Evolutionary conservation across 2,797 vertebrate species (phyloP).

Genomic region (Microcaecilia unicolor): DNA sequence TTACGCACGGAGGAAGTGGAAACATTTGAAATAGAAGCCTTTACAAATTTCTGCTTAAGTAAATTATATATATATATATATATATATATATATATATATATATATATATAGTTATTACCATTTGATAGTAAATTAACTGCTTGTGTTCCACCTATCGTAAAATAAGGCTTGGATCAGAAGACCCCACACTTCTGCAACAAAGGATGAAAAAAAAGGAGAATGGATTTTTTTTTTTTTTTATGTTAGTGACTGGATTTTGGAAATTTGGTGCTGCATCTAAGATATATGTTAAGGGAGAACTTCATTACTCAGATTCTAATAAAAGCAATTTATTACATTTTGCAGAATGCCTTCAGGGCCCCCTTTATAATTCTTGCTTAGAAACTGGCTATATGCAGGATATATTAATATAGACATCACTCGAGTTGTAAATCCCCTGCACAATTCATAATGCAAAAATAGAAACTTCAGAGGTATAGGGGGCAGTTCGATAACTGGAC

Average conservation of each 20-base stretch:
- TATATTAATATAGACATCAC: no score
- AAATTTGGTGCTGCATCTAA: slow-evolving; percentile 15
- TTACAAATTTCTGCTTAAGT: background rate
- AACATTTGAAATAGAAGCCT: no score
- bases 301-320: slow-evolving; percentile 17
- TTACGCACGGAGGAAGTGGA: no score
- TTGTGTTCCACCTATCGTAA: no score
- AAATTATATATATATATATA: background rate
- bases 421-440: no score
- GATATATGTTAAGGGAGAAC: slow-evolving; percentile 31
- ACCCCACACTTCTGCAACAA: slow-evolving; percentile 11
- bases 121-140: no score
- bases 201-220: slow-evolving; percentile 13
- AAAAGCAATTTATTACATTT: slow-evolving; percentile 35
- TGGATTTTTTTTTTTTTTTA: slow-evolving; percentile 8
- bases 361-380: slow-evolving; percentile 22
- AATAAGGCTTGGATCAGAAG: slow-evolving; percentile 12
- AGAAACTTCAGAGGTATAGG: no score
- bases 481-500: no score
- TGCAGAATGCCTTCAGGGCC: background rate
- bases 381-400: no score
- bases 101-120: background rate
- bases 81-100: no score
- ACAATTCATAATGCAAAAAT: no score
- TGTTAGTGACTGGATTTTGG: slow-evolving; percentile 20